Base-by-base conservation (phyloP, 2,113 vertebrate genomes). In the rat (Rattus norvegicus) region DNA sequence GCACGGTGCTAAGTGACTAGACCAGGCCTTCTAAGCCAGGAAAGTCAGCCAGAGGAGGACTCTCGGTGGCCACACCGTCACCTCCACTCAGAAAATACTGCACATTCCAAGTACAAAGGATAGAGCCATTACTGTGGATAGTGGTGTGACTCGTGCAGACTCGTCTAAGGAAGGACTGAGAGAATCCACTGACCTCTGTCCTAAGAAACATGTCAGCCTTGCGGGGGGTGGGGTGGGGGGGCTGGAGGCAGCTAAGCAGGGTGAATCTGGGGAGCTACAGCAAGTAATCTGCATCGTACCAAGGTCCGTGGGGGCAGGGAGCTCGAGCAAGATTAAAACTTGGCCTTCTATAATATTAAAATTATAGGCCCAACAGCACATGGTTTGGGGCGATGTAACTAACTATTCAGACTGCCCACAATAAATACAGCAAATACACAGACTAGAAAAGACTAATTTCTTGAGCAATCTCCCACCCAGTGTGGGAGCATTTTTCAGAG, bases 401-500 rank as follows among this genome's bases (percentile, higher is more conserved):
- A 91, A 80, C 89, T 67, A 70, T 80, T 95, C 87, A 94, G 87
- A 87, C 19, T 84, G 61, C 43, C 90, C 83, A 86, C 49, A 89
- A 91, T 65, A 93, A 92, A 52, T 36, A 91, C 96, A 95, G 30
- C 88, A 88, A 92, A 93, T 79, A 39, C 69, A 26, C 47, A 91
- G 16, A 52, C 33, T 72, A 47, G 49, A 84, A 94, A 79, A 30
- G 30, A 61, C 77, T 26, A 19, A 81, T 17, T 54, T 86, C 87
- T 52, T 43, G 16, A 47, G 54, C 84, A 52, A n/a, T 80, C 76
- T 65, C 83, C 56, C 67, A 91, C 36, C 52, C 5, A 2, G 8
- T 8, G 24, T 2, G 13, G 49, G 70, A 67, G 47, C 49, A n/a
- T 28, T 49, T 52, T 81, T 69, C 54, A 75, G 9, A 56, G 79